phyloP scores from a whole-genome alignment of 2,797 vertebrate genomes.

The Lithobates sylvaticus region DNA sequence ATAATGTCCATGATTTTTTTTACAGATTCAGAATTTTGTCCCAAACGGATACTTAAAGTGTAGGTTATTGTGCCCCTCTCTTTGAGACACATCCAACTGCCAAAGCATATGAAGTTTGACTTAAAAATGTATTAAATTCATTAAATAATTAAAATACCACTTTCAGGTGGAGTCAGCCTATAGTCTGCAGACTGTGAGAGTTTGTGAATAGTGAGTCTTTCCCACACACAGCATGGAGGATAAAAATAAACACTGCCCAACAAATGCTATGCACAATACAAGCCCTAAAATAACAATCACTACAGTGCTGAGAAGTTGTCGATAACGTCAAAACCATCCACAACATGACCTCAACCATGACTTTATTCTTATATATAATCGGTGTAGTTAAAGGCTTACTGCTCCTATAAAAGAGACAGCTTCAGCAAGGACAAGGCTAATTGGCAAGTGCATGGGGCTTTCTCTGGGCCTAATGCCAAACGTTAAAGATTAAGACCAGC shows the following conservation, averaged over 20 bases:
- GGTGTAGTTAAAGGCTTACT: conserved; percentile 2
- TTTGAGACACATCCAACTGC: no score
- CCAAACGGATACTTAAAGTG: no score
- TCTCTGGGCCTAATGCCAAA: conserved; percentile 50
- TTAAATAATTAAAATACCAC: no score
- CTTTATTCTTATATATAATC: conserved; percentile 16
- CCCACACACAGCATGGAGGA: not conserved
- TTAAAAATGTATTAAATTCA: no score
- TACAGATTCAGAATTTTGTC: no score
- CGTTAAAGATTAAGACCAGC: conserved; percentile 47
- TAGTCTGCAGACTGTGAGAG: no score
- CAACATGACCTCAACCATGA: not conserved
- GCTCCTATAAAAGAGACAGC: conserved; percentile 32
- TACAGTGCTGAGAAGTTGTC: no score
- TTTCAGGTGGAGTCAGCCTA: no score
- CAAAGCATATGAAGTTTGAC: no score
- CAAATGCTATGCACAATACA: not conserved
- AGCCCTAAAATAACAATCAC: not conserved
- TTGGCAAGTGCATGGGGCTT: conserved; percentile 55
- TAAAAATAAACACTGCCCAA: not conserved
- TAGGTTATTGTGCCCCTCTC: no score
- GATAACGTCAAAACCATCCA: conserved; percentile 1
- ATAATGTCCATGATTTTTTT: no score
- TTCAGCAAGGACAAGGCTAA: conserved; percentile 44
- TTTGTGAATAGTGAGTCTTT: not conserved